A percentile compares a stretch with the other conserved stretches of the same genome.
Conservation (phyloP, 2,888 invertebrate genomes). For the Lasioglossum figueresi region DNA sequence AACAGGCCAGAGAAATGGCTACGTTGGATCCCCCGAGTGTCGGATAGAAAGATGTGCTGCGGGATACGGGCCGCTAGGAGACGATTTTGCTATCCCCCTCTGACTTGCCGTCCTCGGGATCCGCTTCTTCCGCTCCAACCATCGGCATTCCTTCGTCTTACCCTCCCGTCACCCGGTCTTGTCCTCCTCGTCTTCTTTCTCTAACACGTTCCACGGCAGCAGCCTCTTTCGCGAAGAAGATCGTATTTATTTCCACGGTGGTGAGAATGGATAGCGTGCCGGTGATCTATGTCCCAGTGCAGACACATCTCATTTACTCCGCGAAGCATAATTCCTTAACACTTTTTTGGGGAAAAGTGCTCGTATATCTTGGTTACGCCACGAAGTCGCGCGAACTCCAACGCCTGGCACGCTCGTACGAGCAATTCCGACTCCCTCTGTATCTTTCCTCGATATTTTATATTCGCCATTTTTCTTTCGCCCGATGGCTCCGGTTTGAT, state of each 20-base stretch:
- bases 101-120: conserved; percentile 49
- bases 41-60: conserved; percentile 80
- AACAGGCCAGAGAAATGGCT: conserved; percentile 78
- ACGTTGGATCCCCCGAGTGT: conserved; percentile 77
- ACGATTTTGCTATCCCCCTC: conserved; percentile 72
- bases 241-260: conserved; percentile 81
- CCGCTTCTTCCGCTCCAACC: conserved; percentile 48
- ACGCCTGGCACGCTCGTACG: conserved; percentile 62
- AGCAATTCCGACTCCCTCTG: conserved; percentile 54
- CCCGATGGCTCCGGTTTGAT: conserved; percentile 18
- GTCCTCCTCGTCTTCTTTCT: conserved; percentile 23
- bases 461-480: conserved; percentile 45
- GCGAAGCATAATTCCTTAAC: conserved; percentile 85
- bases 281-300: conserved; percentile 78
- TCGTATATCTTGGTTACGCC: conserved; percentile 82
- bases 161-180: conserved; percentile 6
- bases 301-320: conserved; percentile 86
- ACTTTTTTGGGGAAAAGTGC: conserved; percentile 83
- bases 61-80: conserved; percentile 78
- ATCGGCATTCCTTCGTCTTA: conserved; percentile 23
- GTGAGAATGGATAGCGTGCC: conserved; percentile 76
- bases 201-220: conserved; percentile 33
- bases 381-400: conserved; percentile 79
- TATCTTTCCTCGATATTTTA: conserved; percentile 62
- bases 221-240: conserved; percentile 72